Evolutionary conservation across 2,888 invertebrate genomes (phyloP).

Genomic region (Tinea semifulvella): DNA sequence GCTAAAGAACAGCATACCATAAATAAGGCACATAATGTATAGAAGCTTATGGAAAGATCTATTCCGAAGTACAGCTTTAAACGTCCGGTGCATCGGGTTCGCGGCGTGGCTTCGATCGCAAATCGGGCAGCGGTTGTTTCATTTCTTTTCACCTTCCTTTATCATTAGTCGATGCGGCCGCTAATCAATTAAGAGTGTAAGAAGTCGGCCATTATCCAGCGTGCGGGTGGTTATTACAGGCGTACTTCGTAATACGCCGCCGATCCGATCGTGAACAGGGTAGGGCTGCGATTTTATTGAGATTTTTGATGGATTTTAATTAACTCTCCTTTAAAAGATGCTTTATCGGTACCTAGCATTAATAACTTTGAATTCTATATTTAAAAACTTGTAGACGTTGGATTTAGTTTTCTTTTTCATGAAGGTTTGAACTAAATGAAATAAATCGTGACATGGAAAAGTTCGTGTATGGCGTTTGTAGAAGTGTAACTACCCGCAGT

Average conservation of each 20-base stretch:
- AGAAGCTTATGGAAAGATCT: conserved; percentile 7
- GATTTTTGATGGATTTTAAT: conserved; percentile 56
- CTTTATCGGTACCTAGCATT: conserved; percentile 7
- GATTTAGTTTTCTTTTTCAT: background rate
- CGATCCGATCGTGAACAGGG: conserved; percentile 60
- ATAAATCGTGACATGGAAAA: conserved; percentile 2
- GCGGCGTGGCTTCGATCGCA: conserved; percentile 37
- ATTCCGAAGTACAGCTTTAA: conserved; percentile 20
- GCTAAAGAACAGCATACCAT: conserved; percentile 7
- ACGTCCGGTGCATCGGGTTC: conserved; percentile 39
- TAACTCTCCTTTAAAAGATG: conserved; percentile 26
- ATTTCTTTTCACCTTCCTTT: conserved; percentile 66
- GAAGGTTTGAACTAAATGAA: background rate
- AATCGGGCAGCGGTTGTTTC: conserved; percentile 56
- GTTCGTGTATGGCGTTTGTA: conserved; percentile 19
- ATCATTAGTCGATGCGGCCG: conserved; percentile 65
- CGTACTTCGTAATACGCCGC: conserved; percentile 53
- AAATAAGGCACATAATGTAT: conserved; percentile 8
- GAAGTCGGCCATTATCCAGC: conserved; percentile 63
- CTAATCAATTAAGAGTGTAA: conserved; percentile 69
- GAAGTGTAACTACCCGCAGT: conserved; percentile 40
- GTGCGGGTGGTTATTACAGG: conserved; percentile 62
- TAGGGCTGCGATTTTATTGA: conserved; percentile 62
- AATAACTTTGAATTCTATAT: background rate
- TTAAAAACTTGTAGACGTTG: background rate